These are phyloP conservation scores for Leptinotarsa tumamoca DNA, from an alignment of 2,888 invertebrate species.

Conservation along the genomic window DNA sequence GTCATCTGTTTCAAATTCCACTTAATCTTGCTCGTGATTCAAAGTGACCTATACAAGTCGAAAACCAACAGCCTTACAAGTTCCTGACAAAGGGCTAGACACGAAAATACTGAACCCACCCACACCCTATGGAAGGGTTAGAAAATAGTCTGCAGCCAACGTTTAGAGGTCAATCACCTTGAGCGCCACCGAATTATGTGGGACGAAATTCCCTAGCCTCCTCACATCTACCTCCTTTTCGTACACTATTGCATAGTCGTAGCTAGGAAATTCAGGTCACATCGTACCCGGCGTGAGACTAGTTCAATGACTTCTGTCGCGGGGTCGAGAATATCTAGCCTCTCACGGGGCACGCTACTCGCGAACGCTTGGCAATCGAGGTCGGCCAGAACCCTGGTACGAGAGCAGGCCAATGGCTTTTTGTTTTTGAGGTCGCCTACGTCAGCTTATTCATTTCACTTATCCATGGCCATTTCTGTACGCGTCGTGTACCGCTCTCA, in stretches of 20 bases:
- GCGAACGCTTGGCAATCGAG: conserved; percentile 61
- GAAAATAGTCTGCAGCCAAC: conserved; percentile 35
- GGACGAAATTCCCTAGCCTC: conserved; percentile 45
- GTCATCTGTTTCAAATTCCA: neutral
- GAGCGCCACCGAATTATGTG: conserved; percentile 47
- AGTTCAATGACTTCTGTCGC: conserved; percentile 55
- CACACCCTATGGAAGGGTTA: conserved; percentile 11
- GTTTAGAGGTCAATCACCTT: conserved; percentile 58
- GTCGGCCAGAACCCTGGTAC: conserved; percentile 56
- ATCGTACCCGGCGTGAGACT: conserved; percentile 55
- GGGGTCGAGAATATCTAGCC: conserved; percentile 56
- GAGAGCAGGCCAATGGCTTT: conserved; percentile 66
- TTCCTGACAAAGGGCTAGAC: neutral
- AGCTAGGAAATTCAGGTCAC: conserved; percentile 58
- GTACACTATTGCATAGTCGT: conserved; percentile 31
- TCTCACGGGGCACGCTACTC: conserved; percentile 49
- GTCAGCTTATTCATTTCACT: conserved; percentile 57
- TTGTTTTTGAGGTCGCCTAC: conserved; percentile 66
- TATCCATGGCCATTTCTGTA: conserved; percentile 48
- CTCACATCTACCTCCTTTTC: neutral
- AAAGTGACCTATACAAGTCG: neutral
- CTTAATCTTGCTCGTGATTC: neutral
- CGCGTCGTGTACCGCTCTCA: conserved; percentile 14
- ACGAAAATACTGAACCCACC: neutral
- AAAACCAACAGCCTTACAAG: neutral